Conservation (phyloP, 2,888 invertebrate species). For the Ferrisia virgata region DNA sequence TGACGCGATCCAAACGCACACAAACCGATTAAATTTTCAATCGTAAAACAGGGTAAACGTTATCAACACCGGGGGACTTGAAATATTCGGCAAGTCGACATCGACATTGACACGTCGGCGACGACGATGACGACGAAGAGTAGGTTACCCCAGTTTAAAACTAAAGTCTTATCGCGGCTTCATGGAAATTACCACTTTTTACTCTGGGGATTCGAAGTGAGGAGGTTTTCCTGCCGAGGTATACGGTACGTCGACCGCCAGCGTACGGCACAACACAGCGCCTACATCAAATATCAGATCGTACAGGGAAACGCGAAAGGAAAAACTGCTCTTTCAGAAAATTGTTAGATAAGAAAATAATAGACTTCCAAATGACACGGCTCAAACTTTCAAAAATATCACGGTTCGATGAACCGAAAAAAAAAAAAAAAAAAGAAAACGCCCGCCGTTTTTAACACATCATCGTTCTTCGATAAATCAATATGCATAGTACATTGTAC, state of each 20-base stretch:
- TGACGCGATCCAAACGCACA: not conserved
- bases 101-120: not conserved
- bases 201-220: not conserved
- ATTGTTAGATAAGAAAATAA: slow-evolving; percentile 41
- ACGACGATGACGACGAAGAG: not conserved
- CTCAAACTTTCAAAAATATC: slow-evolving; percentile 35
- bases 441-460: not conserved
- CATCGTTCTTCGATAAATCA: not conserved
- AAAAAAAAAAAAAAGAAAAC: slow-evolving; percentile 11
- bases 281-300: slow-evolving; percentile 11
- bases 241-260: not conserved
- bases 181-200: slow-evolving; percentile 21
- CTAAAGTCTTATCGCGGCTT: slow-evolving; percentile 22
- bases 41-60: not conserved
- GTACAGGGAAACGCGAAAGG: slow-evolving; percentile 11
- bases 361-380: slow-evolving; percentile 39
- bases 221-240: not conserved
- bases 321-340: slow-evolving; percentile 41
- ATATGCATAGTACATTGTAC: not conserved
- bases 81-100: not conserved
- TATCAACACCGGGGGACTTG: not conserved
- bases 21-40: not conserved
- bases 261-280: not conserved
- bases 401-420: slow-evolving; percentile 40
- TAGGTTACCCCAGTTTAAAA: slow-evolving; percentile 23